These are phyloP conservation scores for Nasonia longicornis DNA, from an alignment of 1,140 invertebrate species.

Conservation along the genomic window DNA sequence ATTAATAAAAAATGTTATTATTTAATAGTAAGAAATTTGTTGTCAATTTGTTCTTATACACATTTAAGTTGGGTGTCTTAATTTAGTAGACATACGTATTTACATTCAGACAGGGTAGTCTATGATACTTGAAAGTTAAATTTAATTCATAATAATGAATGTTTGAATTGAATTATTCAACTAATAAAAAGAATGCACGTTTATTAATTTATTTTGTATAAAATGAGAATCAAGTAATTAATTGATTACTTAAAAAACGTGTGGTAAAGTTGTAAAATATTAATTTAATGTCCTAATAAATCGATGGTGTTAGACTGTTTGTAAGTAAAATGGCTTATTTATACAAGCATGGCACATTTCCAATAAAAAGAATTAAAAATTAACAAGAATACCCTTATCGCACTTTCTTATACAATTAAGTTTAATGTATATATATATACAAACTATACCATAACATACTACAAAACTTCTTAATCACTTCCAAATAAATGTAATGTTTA, in stretches of 20 bases:
- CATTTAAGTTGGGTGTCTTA: not conserved
- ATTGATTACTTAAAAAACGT: too few relatives aligned
- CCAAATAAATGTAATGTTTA: not conserved
- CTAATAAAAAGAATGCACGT: too few relatives aligned
- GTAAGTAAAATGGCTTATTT: not conserved
- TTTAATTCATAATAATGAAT: not conserved
- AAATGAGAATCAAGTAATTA: too few relatives aligned
- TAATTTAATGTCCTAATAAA: too few relatives aligned
- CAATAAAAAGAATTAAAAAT: not conserved
- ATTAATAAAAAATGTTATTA: not conserved
- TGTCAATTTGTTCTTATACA: not conserved
- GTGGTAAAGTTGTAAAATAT: too few relatives aligned
- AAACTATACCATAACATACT: not conserved
- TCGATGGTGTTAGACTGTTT: too few relatives aligned
- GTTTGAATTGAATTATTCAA: too few relatives aligned
- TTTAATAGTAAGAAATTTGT: not conserved
- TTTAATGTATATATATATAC: not conserved
- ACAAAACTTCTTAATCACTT: not conserved
- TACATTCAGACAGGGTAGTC: not conserved
- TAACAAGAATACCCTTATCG: not conserved
- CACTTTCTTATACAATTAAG: not conserved
- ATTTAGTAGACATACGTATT: not conserved
- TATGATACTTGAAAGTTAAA: not conserved
- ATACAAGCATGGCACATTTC: not conserved
- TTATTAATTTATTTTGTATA: too few relatives aligned